Percentiles rank a stretch among this genome's conserved stretches.
Conservation (phyloP, 1,140 invertebrate species). For the Octopus sinensis region DNA sequence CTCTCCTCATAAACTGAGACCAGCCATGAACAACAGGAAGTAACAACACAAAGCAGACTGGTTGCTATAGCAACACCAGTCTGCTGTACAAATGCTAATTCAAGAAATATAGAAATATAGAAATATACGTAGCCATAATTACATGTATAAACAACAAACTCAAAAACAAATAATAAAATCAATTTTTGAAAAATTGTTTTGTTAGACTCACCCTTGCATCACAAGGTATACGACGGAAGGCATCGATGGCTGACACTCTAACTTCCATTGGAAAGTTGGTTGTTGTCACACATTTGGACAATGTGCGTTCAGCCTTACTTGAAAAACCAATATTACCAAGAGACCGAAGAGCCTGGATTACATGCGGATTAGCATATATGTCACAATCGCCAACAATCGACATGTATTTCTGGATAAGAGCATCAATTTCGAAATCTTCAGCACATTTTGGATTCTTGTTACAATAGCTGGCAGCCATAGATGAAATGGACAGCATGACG, state of each 20-base stretch:
- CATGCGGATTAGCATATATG: neutral
- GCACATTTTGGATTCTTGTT: constrained; percentile 47
- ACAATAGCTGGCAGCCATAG: constrained; percentile 61
- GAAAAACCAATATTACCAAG: constrained; percentile 82
- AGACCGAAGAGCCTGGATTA: constrained; percentile 75
- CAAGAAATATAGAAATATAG: too few relatives aligned
- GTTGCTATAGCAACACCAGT: too few relatives aligned
- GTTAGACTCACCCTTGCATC: constrained; percentile 61
- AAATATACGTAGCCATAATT: too few relatives aligned
- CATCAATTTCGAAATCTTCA: constrained; percentile 57
- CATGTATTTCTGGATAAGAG: constrained; percentile 51
- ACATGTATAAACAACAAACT: too few relatives aligned
- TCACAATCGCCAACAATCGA: neutral
- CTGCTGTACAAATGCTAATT: too few relatives aligned
- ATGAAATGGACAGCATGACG: constrained; percentile 57
- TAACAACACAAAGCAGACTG: too few relatives aligned
- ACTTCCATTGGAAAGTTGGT: constrained; percentile 69
- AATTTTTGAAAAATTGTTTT: too few relatives aligned
- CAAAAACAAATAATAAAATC: too few relatives aligned
- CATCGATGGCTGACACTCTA: constrained; percentile 75
- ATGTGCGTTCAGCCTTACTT: constrained; percentile 63
- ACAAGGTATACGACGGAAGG: constrained; percentile 71
- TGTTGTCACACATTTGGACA: constrained; percentile 67
- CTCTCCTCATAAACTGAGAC: too few relatives aligned
- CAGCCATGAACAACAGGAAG: too few relatives aligned